Evolutionary conservation across 2,113 vertebrate genomes (phyloP).

Genomic region (Mirounga angustirostris): DNA sequence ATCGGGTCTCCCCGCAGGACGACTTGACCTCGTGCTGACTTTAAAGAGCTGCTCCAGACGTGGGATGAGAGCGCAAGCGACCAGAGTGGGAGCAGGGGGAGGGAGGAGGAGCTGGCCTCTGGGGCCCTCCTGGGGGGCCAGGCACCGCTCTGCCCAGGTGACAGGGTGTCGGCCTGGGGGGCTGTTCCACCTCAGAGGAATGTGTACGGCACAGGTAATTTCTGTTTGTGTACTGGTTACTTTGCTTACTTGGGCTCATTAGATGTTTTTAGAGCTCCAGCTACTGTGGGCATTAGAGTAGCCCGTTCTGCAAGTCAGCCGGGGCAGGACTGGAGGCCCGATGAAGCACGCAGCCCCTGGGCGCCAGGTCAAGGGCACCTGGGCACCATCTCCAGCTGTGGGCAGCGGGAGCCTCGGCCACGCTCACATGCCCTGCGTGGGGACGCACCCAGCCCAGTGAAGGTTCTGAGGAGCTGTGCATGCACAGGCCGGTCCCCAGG

Average conservation of each 20-base stretch:
- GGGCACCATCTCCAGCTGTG: fast-evolving
- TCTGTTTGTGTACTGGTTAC: fast-evolving
- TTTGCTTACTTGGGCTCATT: neutral
- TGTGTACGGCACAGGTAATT: fast-evolving
- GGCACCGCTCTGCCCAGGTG: neutral
- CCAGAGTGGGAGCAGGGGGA: fast-evolving
- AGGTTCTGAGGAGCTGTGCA: fast-evolving
- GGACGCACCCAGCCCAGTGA: fast-evolving
- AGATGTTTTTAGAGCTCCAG: neutral
- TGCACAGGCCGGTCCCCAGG: fast-evolving
- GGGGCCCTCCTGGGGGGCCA: neutral
- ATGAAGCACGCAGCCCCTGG: neutral
- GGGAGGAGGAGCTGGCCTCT: fast-evolving
- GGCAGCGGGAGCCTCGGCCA: fast-evolving
- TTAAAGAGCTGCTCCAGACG: fast-evolving
- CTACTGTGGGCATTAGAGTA: fast-evolving
- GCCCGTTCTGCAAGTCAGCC: fast-evolving
- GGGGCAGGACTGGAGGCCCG: neutral
- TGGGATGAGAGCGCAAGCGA: fast-evolving
- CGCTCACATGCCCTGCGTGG: neutral
- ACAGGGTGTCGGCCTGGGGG: neutral
- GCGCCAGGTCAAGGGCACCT: neutral
- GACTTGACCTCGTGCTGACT: fast-evolving
- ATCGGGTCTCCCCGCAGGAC: fast-evolving
- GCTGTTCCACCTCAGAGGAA: too few relatives aligned